Percentiles rank a stretch among this genome's conserved stretches.
Evolutionary conservation across 2,888 invertebrate species (phyloP).

Genomic region (Dryobotodes eremita): DNA sequence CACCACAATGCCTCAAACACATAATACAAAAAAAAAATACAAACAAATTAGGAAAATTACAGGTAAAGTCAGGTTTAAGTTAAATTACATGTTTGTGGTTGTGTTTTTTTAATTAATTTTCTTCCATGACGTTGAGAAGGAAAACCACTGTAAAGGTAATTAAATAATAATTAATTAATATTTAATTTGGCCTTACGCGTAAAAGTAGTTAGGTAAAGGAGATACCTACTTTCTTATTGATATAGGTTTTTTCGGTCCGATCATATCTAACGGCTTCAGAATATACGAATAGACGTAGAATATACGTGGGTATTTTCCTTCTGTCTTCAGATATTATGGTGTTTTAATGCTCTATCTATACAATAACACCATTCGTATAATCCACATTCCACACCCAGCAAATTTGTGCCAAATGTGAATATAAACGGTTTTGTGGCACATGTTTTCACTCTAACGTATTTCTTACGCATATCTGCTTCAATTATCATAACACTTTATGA

Average conservation of each 20-base stretch:
- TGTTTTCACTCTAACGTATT: slow-evolving; percentile 2
- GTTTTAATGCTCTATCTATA: slow-evolving; percentile 1
- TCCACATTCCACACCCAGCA: slow-evolving; percentile 10
- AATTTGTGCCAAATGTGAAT: slow-evolving; percentile 32
- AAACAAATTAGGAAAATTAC: neutral
- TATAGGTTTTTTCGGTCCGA: neutral
- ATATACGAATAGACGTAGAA: no score
- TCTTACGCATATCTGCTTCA: slow-evolving; percentile 16
- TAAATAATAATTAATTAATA: no score
- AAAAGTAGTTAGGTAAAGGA: neutral
- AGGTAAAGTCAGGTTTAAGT: neutral
- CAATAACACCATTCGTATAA: neutral
- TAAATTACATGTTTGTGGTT: neutral
- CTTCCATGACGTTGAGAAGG: neutral
- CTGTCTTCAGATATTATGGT: neutral
- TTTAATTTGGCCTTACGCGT: neutral
- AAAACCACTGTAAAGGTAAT: slow-evolving; percentile 8
- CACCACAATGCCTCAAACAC: neutral
- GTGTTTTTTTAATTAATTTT: slow-evolving; percentile 1
- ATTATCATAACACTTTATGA: slow-evolving; percentile 39
- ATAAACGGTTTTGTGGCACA: slow-evolving; percentile 32
- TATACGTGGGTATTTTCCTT: neutral
- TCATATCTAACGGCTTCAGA: no score
- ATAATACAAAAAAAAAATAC: neutral
- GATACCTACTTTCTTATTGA: neutral